phyloP scores from a whole-genome alignment of 2,888 invertebrate species.

The Drosophila niveifrons region DNA sequence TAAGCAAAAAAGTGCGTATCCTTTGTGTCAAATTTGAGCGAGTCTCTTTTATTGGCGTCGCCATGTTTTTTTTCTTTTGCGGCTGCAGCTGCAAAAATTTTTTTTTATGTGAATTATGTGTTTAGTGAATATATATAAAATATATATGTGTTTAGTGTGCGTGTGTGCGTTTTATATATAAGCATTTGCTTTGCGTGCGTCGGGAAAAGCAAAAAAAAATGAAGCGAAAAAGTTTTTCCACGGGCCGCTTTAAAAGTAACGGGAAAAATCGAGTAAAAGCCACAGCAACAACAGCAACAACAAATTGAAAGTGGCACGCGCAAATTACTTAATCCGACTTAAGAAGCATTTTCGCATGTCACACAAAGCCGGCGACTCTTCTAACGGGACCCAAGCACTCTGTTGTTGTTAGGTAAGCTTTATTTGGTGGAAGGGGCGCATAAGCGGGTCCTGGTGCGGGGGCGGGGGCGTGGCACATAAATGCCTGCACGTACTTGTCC shows the following conservation, averaged over 20 bases:
- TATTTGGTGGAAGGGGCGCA: not conserved
- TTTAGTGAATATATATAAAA: no score
- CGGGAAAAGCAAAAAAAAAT: not conserved
- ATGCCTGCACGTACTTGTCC: slow-evolving; percentile 67
- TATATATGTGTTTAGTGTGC: not conserved
- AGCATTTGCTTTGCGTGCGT: not conserved
- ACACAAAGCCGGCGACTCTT: slow-evolving; percentile 32
- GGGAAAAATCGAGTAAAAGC: slow-evolving; percentile 14
- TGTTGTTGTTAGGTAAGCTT: not conserved
- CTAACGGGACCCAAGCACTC: not conserved
- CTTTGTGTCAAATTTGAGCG: no score
- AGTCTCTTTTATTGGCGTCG: no score
- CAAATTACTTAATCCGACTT: slow-evolving; percentile 79
- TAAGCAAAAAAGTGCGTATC: no score
- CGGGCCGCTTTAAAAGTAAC: slow-evolving; percentile 20
- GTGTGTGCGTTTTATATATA: not conserved
- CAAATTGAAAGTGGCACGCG: slow-evolving; percentile 73
- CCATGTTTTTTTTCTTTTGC: no score
- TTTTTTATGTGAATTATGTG: no score
- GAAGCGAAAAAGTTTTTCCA: not conserved
- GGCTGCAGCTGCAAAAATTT: no score
- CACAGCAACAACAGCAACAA: slow-evolving; percentile 36
- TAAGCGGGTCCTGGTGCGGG: not conserved
- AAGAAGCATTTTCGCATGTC: slow-evolving; percentile 65
- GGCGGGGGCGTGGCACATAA: slow-evolving; percentile 28